Evolutionary conservation across 2,888 invertebrate genomes (phyloP).

Genomic region (Pherbina coryleti): DNA sequence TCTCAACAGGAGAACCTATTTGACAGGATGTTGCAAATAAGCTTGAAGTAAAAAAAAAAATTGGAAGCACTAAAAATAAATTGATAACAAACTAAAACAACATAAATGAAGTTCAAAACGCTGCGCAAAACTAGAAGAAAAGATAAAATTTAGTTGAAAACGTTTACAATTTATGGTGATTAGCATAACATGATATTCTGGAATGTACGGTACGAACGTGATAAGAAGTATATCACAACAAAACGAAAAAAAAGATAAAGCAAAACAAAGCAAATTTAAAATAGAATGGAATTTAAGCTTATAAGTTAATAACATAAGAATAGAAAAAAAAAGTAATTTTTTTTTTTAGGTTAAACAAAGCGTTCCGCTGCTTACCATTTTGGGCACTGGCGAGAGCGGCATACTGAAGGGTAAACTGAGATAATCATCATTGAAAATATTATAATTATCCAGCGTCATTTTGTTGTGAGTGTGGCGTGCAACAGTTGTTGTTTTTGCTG

Average conservation of each 20-base stretch:
- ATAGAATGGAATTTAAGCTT: not conserved
- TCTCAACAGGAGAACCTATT: no score
- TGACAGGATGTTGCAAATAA: no score
- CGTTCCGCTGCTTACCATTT: conserved; percentile 65
- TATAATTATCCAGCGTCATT: conserved; percentile 67
- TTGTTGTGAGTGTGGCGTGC: conserved; percentile 42
- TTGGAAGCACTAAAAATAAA: no score
- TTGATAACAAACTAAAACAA: no score
- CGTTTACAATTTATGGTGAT: no score
- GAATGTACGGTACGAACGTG: no score
- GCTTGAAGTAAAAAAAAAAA: no score
- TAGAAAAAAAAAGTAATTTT: conserved; percentile 37
- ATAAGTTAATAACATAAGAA: not conserved
- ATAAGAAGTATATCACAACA: not conserved
- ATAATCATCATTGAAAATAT: conserved; percentile 64
- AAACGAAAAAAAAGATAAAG: not conserved
- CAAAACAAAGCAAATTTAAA: not conserved
- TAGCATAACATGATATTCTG: no score
- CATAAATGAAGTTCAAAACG: not conserved
- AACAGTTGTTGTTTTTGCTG: not conserved
- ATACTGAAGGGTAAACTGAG: conserved; percentile 62
- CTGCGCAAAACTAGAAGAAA: not conserved
- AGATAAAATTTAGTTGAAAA: no score
- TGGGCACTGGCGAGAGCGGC: conserved; percentile 68
- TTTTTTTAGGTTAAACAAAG: conserved; percentile 35